phyloP scores from a whole-genome alignment of 1,140 invertebrate genomes.

The Dreissena rostriformis region DNA sequence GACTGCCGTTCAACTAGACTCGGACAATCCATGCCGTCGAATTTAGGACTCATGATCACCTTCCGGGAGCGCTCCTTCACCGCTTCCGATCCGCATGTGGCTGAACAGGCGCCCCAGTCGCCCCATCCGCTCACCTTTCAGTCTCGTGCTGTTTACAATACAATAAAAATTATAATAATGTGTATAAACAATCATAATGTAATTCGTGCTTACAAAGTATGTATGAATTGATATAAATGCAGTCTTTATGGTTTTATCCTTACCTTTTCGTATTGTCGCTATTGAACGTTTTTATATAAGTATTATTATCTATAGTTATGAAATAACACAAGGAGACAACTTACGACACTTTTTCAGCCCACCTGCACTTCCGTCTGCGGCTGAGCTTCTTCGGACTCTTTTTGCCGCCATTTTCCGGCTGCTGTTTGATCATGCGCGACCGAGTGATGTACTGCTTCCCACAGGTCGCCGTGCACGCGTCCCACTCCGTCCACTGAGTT shows the following conservation, averaged over 20 bases:
- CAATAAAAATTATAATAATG: background rate
- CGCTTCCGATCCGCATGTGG: conserved; percentile 68
- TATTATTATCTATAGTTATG: too few relatives aligned
- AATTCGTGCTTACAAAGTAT: background rate
- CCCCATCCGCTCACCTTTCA: conserved; percentile 70
- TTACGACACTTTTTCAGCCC: conserved; percentile 69
- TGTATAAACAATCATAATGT: background rate
- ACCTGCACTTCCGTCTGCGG: conserved; percentile 71
- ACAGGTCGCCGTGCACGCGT: conserved; percentile 78
- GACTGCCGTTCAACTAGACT: conserved; percentile 68
- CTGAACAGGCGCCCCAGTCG: conserved; percentile 70
- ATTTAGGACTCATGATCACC: conserved; percentile 63
- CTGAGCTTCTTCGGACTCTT: conserved; percentile 72
- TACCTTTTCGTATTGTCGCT: too few relatives aligned
- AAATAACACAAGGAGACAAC: conserved; percentile 20
- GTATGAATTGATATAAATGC: background rate
- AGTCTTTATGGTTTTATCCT: background rate
- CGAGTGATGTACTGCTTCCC: conserved; percentile 70
- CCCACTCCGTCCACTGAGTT: conserved; percentile 80
- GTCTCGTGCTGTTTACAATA: conserved; percentile 65
- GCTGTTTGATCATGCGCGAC: conserved; percentile 68
- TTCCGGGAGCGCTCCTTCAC: conserved; percentile 65
- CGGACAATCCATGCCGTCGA: conserved; percentile 68
- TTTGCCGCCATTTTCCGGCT: conserved; percentile 72
- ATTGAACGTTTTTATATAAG: too few relatives aligned